Evolutionary conservation across 1,140 invertebrate species (phyloP), one percentile per base, ranked within the genome.

Genomic region (Drosophila santomea): DNA sequence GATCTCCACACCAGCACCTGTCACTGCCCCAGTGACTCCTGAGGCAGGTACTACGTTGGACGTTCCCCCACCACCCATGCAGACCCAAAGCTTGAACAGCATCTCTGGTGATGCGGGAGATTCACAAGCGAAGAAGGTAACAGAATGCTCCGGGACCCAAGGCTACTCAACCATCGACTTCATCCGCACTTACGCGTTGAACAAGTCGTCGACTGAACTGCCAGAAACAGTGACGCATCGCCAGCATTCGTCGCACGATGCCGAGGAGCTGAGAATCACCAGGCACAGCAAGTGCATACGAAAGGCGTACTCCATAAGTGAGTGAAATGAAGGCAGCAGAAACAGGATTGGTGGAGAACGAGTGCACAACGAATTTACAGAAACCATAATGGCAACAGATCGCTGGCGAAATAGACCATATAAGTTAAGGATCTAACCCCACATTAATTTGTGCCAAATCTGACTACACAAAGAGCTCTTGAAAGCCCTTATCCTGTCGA

Each of bases 111-210:
- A 78, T 4, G 20, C 44, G 2, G 36, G 36, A 4, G 79, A 71
- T 0, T 4, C 57, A 0, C n/a, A 67, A 8, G 25, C 36, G 3
- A 50, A 20, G 10, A 48, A 55, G 44, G 45, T 41, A 6, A 4
- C 38, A 1, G 51, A 72, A 5, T 59, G 44, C 4, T 68, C 74
- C 2, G 71, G 64, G 57, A 58, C 89, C 0, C 77, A 81, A 15
- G 96, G 97, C 48, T 99, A 98, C 86, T 97, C 97, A 10, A 97
- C 96, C 0, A 99, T 99, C 62, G 98, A 99, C 93, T 98, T 98
- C 92, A 96, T 98, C 82, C 97, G 97, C 92, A 98, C 98, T 1
- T 96, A 95, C 32, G 97, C 97, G 14, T 93, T 98, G n/a, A 96
- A 95, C 93, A 95, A 85, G 94, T 94, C 60, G 89, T 94, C 74